Base-by-base conservation (phyloP, 1,140 invertebrate species). In the Drosophila pachea region DNA sequence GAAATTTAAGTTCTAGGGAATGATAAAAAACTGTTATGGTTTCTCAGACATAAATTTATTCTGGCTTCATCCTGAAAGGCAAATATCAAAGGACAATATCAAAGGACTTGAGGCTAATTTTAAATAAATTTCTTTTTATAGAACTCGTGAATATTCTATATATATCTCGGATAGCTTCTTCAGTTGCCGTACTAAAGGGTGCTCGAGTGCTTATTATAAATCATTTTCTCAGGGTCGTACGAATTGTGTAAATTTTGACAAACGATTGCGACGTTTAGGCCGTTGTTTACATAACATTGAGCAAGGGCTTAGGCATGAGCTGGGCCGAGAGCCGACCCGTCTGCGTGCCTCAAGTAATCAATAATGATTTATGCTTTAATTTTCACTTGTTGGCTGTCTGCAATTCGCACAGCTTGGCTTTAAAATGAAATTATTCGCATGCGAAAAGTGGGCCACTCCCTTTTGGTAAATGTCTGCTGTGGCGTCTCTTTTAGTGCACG, bases 301-400 rank as follows among this genome's bases (percentile, higher is more conserved):
- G 67, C 32, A 55, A 8, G 29, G 47, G n/a, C 40, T 58, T 22
- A 40, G n/a, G 11, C 50, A 45, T 2, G 29, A 31, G 5, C 63
- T 68, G 33, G 22, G 22, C n/a, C 22, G 40, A 53, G 56, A 40
- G 16, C 38, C 40, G 14, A 5, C 29, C 29, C 6, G 29, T 9
- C 29, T 31, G 31, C 16, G 43, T 14, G 33, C 3, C 40, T 49
- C 14, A 42, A 47, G 62, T 59, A 70, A 70, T 65, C 68, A 66
- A 65, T 65, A 70, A 59, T 66, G 62, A 70, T 70, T 70, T 70
- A 70, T 70, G 62, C 48, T 38, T 16, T 31, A 36, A 42, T 50
- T 45, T 62, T 64, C 35, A 47, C 45, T 38, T 33, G 47, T 69
- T 32, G 38, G 16, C 52, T 32, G 45, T 58, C 47, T 59, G 40